These are phyloP conservation scores for Sander lucioperca DNA, from an alignment of 2,113 vertebrate genomes.

Conservation along the genomic window DNA sequence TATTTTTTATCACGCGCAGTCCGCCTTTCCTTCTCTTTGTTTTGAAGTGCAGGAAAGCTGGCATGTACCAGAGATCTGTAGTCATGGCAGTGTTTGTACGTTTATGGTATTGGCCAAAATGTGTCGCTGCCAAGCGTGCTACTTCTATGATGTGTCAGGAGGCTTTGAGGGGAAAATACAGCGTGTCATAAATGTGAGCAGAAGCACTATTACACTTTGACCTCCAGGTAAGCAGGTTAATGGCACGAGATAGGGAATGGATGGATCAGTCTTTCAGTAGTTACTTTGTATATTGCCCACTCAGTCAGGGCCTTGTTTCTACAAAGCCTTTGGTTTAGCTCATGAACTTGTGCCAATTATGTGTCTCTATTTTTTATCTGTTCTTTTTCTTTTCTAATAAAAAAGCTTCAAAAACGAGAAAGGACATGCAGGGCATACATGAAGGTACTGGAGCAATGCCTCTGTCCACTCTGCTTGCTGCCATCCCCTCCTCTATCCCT, in stretches of 20 bases:
- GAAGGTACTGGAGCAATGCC: constrained; percentile 95
- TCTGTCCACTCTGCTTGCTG: constrained; percentile 85
- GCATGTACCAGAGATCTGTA: constrained; percentile 20
- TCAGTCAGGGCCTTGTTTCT: constrained; percentile 32
- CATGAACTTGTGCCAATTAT: constrained; percentile 73
- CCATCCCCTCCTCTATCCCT: constrained; percentile 56
- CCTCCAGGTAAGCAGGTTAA: constrained; percentile 39
- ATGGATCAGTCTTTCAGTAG: constrained; percentile 5
- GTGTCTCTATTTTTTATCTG: constrained; percentile 79
- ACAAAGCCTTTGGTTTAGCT: constrained; percentile 44
- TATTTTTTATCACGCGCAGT: not conserved
- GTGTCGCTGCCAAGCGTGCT: constrained; percentile 15
- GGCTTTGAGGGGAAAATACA: constrained; percentile 26
- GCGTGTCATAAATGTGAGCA: constrained; percentile 23
- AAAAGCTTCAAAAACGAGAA: constrained; percentile 99
- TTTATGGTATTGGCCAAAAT: constrained; percentile 18
- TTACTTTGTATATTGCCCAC: constrained; percentile 7
- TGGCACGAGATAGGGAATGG: constrained; percentile 3
- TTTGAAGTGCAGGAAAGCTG: constrained; percentile 29
- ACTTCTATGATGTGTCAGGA: constrained; percentile 21
- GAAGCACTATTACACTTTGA: constrained; percentile 18
- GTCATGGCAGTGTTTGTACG: constrained; percentile 26
- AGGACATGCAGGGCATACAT: constrained; percentile 99
- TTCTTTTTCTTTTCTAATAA: constrained; percentile 81
- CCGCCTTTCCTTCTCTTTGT: constrained; percentile 12